Base-by-base conservation (phyloP, 2,797 vertebrate species). In the Numenius phaeopus region DNA sequence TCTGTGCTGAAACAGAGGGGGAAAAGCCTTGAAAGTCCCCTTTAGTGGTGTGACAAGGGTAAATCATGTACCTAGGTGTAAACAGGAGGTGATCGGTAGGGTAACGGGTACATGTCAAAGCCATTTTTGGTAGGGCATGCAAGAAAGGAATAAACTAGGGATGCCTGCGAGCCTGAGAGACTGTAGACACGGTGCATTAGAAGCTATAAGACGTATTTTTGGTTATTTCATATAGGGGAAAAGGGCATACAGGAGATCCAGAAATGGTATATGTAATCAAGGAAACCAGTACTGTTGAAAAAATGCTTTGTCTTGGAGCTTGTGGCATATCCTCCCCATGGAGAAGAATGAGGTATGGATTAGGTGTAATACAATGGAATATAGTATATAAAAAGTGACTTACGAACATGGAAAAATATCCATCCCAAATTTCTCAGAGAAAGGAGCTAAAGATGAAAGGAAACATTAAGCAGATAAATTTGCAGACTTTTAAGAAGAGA, bases 401-500 rank as follows among this genome's bases (percentile, higher is more conserved):
- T 54, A 34, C 4, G 83, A 82, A 77, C 42, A 44, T 42, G 61
- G 40, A 46, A 87, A 76, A 75, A 69, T 52, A 89, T n/a, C 83
- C 57, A 30, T 69, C 58, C 32, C 34, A 57, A 93, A 91, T 70
- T 81, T 93, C 44, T 86, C 58, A 82, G 80, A 87, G 62, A 95
- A 90, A 69, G 46, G 40, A 86, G 39, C 39, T 76, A 73, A 90
- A 86, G 73, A 78, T 78, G 78, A 89, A 89, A 88, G 29, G 66
- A 95, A 95, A 58, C 46, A 52, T 72, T 91, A 80, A 73, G 47
- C 73, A 86, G 69, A 79, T 82, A 86, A 81, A 90, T 93, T 93
- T 89, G 50, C 1, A 3, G 13, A 40, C 39, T 76, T 82, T 46
- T 87, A 92, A 47, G 79, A 94, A 92, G 54, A 88, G 62, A 2